These are phyloP conservation scores for Phrynocephalus versicolor DNA, from an alignment of 2,113 vertebrate species.

Conservation along the genomic window DNA sequence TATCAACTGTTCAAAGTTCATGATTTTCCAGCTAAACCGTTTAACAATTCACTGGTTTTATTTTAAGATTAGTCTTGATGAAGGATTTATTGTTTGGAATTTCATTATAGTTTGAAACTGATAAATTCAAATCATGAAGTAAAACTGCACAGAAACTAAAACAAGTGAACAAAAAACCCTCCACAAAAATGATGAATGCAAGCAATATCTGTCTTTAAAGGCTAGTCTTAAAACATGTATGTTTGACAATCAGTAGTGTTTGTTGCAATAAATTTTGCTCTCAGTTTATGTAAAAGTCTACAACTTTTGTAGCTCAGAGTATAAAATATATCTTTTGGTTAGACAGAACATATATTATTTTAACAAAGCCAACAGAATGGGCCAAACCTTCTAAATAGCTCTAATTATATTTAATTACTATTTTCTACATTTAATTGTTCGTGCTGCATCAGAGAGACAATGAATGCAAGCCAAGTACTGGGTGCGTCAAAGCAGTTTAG, in stretches of 20 bases:
- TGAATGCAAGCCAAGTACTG: neutral
- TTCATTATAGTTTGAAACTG: neutral
- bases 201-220: neutral
- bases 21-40: neutral
- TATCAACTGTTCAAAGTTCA: neutral
- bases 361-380: conserved; percentile 3
- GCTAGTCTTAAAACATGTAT: neutral
- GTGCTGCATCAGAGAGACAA: neutral
- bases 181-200: neutral
- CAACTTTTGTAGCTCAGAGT: neutral
- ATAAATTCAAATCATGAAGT: neutral
- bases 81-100: neutral
- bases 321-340: neutral
- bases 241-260: neutral
- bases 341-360: neutral
- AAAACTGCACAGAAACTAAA: neutral
- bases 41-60: neutral
- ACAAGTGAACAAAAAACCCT: neutral
- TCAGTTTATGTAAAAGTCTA: neutral
- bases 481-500: neutral
- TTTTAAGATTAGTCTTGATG: neutral
- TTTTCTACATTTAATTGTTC: conserved; percentile 5
- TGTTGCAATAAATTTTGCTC: neutral
- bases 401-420: conserved; percentile 21
- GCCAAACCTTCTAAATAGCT: neutral